Conservation (phyloP, 2,888 invertebrate genomes). For the Parnassius apollo region DNA sequence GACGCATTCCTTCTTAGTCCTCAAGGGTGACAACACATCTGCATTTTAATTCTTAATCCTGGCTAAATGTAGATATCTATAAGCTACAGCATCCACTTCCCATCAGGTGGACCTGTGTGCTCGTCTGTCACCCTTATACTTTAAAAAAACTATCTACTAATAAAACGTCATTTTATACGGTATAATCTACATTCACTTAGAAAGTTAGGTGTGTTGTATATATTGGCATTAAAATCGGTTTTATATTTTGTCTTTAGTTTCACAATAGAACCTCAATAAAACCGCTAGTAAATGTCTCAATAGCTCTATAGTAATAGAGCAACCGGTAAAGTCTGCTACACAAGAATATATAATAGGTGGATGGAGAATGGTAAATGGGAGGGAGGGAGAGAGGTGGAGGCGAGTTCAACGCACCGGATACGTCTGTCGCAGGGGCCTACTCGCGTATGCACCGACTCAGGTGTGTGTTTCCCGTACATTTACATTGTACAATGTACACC, state of each 20-base stretch:
- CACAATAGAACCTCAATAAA: constrained; percentile 1
- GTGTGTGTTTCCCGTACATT: constrained; percentile 48
- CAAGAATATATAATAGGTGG: constrained; percentile 40
- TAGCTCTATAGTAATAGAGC: constrained; percentile 49
- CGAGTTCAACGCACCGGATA: constrained; percentile 78
- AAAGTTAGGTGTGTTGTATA: background rate
- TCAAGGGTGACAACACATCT: no score
- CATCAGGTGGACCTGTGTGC: no score
- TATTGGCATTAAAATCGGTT: background rate
- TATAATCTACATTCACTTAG: no score
- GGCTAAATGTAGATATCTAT: no score
- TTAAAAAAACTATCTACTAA: no score
- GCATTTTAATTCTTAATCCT: no score
- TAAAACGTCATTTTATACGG: no score
- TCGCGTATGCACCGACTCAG: constrained; percentile 52
- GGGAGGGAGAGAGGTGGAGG: constrained; percentile 44
- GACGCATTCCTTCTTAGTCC: no score
- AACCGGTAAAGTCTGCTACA: constrained; percentile 47
- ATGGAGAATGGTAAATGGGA: constrained; percentile 40
- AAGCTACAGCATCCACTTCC: no score
- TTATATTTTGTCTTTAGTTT: background rate
- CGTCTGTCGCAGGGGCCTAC: constrained; percentile 66
- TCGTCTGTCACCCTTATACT: no score
- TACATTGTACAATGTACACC: constrained; percentile 6
- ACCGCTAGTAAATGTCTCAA: constrained; percentile 44